Conservation (phyloP, 2,888 invertebrate genomes). For the Zaprionus bogoriensis region DNA sequence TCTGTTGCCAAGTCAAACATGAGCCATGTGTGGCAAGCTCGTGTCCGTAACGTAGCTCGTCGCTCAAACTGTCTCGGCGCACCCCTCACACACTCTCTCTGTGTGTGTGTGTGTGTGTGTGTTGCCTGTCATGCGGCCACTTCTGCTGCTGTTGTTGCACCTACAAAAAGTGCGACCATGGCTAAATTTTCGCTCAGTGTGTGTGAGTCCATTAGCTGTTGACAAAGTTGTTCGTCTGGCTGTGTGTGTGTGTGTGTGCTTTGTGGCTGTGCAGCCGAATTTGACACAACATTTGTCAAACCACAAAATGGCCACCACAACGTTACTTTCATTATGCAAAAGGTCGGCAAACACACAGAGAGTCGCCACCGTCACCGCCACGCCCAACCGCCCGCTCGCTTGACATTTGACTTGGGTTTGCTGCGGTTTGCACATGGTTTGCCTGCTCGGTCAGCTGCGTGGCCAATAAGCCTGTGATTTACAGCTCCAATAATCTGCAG, state of each 20-base stretch:
- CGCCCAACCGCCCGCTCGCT: slow-evolving; percentile 12
- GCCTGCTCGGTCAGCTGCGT: slow-evolving; percentile 35
- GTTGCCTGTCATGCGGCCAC: slow-evolving; percentile 52
- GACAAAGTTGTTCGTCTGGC: slow-evolving; percentile 64
- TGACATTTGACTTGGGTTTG: slow-evolving; percentile 17
- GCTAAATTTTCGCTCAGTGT: slow-evolving; percentile 64
- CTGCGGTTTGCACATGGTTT: slow-evolving; percentile 6
- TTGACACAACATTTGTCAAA: slow-evolving; percentile 79
- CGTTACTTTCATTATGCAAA: slow-evolving; percentile 78
- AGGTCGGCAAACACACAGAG: slow-evolving; percentile 66
- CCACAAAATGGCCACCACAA: slow-evolving; percentile 76
- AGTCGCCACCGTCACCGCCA: background rate
- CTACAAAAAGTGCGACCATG: slow-evolving; percentile 60
- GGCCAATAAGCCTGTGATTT: slow-evolving; percentile 67
- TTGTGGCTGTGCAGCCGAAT: slow-evolving; percentile 71
- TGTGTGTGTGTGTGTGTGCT: slow-evolving; percentile 37
- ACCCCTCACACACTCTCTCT: background rate
- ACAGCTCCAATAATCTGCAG: slow-evolving; percentile 28
- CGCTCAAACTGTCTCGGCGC: slow-evolving; percentile 9
- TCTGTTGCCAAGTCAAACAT: slow-evolving; percentile 63
- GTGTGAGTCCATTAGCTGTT: slow-evolving; percentile 76
- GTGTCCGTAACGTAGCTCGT: slow-evolving; percentile 37
- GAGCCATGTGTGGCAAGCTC: slow-evolving; percentile 53
- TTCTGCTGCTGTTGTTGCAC: slow-evolving; percentile 54
- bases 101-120: slow-evolving; percentile 2